Evolutionary conservation across 2,888 invertebrate genomes (phyloP).

Genomic region (Idaea biselata): DNA sequence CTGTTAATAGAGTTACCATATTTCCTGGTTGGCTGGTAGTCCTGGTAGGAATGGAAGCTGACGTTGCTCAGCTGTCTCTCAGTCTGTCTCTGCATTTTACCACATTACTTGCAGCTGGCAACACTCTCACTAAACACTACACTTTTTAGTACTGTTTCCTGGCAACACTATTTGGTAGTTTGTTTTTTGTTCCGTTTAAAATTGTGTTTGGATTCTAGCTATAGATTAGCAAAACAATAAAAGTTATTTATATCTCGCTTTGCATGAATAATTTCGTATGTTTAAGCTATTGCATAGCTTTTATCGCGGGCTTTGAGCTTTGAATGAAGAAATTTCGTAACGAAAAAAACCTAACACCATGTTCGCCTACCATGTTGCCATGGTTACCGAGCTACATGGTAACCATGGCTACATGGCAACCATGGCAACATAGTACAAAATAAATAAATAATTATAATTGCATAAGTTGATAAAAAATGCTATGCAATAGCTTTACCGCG

Average conservation of each 20-base stretch:
- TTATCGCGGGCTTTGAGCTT: too few relatives aligned
- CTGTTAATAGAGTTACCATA: constrained; percentile 59
- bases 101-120: constrained; percentile 27
- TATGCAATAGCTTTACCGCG: too few relatives aligned
- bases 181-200: background rate
- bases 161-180: background rate
- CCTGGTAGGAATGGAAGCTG: constrained; percentile 71
- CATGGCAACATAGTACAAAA: too few relatives aligned
- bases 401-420: too few relatives aligned
- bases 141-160: background rate
- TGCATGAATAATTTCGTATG: too few relatives aligned
- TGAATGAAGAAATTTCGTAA: too few relatives aligned
- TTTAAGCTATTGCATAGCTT: too few relatives aligned
- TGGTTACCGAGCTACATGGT: too few relatives aligned
- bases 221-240: background rate
- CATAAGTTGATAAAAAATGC: too few relatives aligned
- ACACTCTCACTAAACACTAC: background rate
- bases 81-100: constrained; percentile 61
- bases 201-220: background rate
- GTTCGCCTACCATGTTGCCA: too few relatives aligned
- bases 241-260: background rate
- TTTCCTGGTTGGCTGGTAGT: constrained; percentile 68
- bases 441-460: too few relatives aligned
- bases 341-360: too few relatives aligned
- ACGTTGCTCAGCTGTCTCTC: constrained; percentile 75